Percentiles rank a stretch among this genome's conserved stretches.
Conservation (phyloP, 2,113 vertebrate genomes). For the Tapirus terrestris region DNA sequence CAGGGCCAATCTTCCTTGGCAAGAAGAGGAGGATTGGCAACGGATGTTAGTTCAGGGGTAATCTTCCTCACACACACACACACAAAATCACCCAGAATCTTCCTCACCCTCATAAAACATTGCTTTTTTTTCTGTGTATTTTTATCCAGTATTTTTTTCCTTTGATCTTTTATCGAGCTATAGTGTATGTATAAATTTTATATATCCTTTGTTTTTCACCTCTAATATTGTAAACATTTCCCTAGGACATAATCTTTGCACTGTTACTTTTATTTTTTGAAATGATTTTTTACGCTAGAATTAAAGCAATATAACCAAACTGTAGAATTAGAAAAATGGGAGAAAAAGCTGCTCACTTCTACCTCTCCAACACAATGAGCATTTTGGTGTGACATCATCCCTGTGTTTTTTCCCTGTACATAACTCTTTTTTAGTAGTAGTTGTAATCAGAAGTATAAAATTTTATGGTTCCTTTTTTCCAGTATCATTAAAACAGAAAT, state of each 20-base stretch:
- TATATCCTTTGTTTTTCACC: background rate
- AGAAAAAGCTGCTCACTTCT: background rate
- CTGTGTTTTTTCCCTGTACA: background rate
- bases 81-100: background rate
- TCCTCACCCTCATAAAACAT: background rate
- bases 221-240: background rate
- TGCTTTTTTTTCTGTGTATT: background rate
- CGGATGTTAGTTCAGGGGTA: no score
- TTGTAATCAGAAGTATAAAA: background rate
- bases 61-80: no score
- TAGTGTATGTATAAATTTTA: background rate
- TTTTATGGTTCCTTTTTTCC: background rate
- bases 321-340: background rate
- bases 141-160: background rate
- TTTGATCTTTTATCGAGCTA: background rate
- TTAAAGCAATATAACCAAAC: background rate
- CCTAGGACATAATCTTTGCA: background rate
- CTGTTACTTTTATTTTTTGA: background rate
- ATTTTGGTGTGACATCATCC: background rate
- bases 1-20: no score
- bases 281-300: background rate
- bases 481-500: background rate
- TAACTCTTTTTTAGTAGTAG: background rate
- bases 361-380: background rate
- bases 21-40: no score